These are phyloP conservation scores for Tragelaphus scriptus DNA, from an alignment of 2,113 vertebrate species.

Conservation along the genomic window DNA sequence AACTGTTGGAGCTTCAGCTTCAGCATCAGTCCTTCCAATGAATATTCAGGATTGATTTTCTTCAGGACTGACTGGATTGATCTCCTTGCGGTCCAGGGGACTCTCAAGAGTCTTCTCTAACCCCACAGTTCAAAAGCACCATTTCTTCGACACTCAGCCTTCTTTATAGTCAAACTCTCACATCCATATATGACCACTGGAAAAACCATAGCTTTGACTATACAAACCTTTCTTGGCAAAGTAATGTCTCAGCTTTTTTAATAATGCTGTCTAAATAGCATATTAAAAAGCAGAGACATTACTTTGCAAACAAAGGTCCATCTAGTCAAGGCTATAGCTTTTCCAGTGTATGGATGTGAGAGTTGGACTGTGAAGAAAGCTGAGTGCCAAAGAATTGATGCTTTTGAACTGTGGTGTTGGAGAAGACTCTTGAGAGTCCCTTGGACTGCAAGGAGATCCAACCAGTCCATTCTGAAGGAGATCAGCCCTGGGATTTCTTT, in stretches of 20 bases:
- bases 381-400: no score
- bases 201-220: not conserved
- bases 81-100: not conserved
- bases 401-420: no score
- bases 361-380: no score
- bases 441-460: no score
- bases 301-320: no score
- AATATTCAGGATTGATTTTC: not conserved
- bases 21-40: not conserved
- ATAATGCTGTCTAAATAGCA: not conserved
- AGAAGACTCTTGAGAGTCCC: no score
- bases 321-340: no score
- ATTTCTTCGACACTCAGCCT: not conserved
- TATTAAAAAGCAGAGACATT: no score
- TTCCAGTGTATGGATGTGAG: no score
- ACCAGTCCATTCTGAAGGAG: no score
- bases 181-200: not conserved
- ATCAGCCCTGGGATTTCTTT: no score
- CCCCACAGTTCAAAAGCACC: not conserved
- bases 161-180: not conserved
- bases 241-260: not conserved
- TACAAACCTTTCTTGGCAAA: not conserved
- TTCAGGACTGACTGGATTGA: not conserved
- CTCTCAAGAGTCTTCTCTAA: not conserved
- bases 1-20: not conserved